phyloP scores from a whole-genome alignment of 2,888 invertebrate species.

The Apamea sordens region DNA sequence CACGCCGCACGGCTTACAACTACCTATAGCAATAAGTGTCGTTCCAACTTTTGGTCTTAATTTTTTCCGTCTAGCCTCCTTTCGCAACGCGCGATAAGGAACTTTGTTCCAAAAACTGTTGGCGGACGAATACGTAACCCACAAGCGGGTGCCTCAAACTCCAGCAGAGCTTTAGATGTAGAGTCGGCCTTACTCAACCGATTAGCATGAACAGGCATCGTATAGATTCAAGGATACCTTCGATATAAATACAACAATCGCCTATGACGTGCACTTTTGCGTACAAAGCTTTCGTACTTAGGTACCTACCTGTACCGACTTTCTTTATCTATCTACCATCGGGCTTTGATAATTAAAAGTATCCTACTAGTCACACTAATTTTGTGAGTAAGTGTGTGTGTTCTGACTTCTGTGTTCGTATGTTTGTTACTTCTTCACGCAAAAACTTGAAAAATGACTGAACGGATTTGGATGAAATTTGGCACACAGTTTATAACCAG shows the following conservation, averaged over 20 bases:
- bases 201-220: conserved; percentile 8
- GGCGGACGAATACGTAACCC: background rate
- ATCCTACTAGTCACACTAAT: background rate
- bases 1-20: too few species aligned
- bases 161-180: background rate
- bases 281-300: background rate
- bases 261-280: conserved; percentile 3
- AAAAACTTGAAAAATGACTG: too few species aligned
- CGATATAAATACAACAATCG: conserved; percentile 16
- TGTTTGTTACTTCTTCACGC: too few species aligned
- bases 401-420: too few species aligned
- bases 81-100: too few species aligned
- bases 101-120: background rate
- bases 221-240: conserved; percentile 4
- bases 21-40: too few species aligned
- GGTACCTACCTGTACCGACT: too few species aligned
- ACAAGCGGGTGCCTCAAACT: background rate
- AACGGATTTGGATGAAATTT: too few species aligned
- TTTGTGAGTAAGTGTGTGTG: too few species aligned
- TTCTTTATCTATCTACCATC: background rate
- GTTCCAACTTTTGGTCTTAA: too few species aligned
- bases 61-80: too few species aligned
- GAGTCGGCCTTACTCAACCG: conserved; percentile 1
- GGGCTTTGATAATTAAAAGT: background rate
- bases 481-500: too few species aligned